Evolutionary conservation across 2,797 vertebrate genomes (phyloP).

Genomic region (Melanotaenia trifasciata): DNA sequence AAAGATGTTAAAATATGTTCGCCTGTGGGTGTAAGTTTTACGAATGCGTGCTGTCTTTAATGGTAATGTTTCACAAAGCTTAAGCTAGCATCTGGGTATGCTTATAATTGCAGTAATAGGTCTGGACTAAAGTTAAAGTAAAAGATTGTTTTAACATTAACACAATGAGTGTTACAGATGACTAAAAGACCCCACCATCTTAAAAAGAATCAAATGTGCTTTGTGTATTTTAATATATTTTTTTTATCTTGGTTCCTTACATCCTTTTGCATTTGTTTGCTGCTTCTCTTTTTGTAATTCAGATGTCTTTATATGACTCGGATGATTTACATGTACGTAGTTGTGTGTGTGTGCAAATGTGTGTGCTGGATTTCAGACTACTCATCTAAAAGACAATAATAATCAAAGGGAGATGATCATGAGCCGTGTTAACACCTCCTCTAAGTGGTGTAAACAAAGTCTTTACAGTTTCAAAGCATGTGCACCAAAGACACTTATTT

Average conservation of each 20-base stretch:
- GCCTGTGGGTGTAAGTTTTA: constrained; percentile 27
- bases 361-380: constrained; percentile 46
- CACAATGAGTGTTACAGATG: constrained; percentile 40
- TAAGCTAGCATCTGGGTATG: constrained; percentile 75
- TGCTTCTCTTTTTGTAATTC: constrained; percentile 86
- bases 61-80: constrained; percentile 65
- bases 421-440: constrained; percentile 22
- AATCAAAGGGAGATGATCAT: constrained; percentile 63
- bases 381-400: constrained; percentile 51
- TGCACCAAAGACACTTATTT: constrained; percentile 90
- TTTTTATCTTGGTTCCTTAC: constrained; percentile 67
- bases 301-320: constrained; percentile 85
- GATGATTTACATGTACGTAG: constrained; percentile 69
- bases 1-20: constrained; percentile 6
- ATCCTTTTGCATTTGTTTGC: constrained; percentile 80
- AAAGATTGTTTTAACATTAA: constrained; percentile 76
- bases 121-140: constrained; percentile 72
- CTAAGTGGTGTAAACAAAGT: constrained; percentile 31
- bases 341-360: constrained; percentile 30
- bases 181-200: constrained; percentile 36
- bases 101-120: constrained; percentile 72
- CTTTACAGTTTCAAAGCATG: constrained; percentile 53
- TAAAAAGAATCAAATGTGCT: constrained; percentile 44
- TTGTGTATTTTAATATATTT: constrained; percentile 4
- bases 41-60: constrained; percentile 50